phyloP scores from a whole-genome alignment of 2,888 invertebrate genomes.

The Tridacna gigas region DNA sequence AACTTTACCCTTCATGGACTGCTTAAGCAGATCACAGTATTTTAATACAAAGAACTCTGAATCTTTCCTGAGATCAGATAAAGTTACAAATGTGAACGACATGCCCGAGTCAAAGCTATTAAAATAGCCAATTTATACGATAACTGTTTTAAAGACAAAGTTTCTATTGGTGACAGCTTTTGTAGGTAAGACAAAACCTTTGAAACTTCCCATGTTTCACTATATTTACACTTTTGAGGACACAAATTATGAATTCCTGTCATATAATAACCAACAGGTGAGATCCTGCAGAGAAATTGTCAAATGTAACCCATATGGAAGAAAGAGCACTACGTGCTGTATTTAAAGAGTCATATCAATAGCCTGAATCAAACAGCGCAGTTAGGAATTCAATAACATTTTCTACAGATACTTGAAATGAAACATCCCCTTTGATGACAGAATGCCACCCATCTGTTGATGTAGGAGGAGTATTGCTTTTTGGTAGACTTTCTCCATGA shows the following conservation, averaged over 20 bases:
- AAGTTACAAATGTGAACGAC: constrained; percentile 17
- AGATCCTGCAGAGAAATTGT: constrained; percentile 35
- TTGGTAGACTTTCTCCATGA: constrained; percentile 27
- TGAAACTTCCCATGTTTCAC: constrained; percentile 32
- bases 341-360: constrained; percentile 63
- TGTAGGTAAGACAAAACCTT: not conserved
- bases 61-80: constrained; percentile 16
- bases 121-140: constrained; percentile 22
- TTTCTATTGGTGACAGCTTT: too few species aligned
- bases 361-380: constrained; percentile 35
- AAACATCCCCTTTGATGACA: not conserved
- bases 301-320: constrained; percentile 26
- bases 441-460: constrained; percentile 40
- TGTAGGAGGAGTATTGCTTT: constrained; percentile 16
- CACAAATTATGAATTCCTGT: constrained; percentile 49
- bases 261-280: constrained; percentile 55
- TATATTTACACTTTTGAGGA: constrained; percentile 32
- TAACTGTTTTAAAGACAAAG: too few species aligned
- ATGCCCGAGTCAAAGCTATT: constrained; percentile 19
- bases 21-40: constrained; percentile 14
- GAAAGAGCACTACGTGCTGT: constrained; percentile 52
- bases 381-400: constrained; percentile 28
- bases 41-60: constrained; percentile 19
- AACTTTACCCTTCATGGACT: constrained; percentile 19
- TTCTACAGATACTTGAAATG: not conserved